Base-by-base conservation (phyloP, 2,888 invertebrate species). In the Melanargia galathea region DNA sequence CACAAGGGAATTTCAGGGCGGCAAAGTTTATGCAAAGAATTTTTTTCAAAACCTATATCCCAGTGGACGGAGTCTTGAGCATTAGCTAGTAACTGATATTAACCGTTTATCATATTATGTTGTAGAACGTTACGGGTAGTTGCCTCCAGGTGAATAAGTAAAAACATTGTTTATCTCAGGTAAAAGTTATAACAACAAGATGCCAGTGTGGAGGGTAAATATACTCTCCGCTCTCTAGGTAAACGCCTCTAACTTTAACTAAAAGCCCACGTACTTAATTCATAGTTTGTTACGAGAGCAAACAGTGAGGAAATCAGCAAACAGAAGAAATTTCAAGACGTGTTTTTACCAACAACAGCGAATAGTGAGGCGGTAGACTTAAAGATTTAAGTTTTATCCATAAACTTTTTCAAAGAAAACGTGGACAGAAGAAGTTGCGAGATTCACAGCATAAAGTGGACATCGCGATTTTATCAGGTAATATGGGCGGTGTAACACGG, bases 241-340 rank as follows among this genome's bases (percentile, higher is more conserved):
- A 52, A 33, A 52, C 52, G 33, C 33, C 33, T 20, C 52, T 52
- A 52, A 52, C 51, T 52, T 35, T 20, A 16, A 51, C 51, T 33
- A 20, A 13, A 35, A 22, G 22, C 33, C 33, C 33, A 52, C 52
- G 52, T 52, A 52, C 52, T 52, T 52, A 52, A 35, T 52, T 52
- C 52, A 52, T 52, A 52, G 52, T 35, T 33, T 20, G 20, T 35
- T 52, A 52, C 20, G 13, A 35, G 13, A 7, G 20, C 35, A 52
- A 52, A 52, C 20, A 52, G 52, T 20, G 52, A 35, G 33, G 20
- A 52, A 52, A 52, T 20, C 52, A 35, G 52, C 33, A 52, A 43
- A 43, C 8, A 43, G 7, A 18, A 40, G 35, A 52, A 52, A 52
- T 35, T 52, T 46, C 33, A 35, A 18, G 52, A 52, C 35, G 20